phyloP scores from a whole-genome alignment of 2,797 vertebrate species.

The Rhyacichthys aspro region DNA sequence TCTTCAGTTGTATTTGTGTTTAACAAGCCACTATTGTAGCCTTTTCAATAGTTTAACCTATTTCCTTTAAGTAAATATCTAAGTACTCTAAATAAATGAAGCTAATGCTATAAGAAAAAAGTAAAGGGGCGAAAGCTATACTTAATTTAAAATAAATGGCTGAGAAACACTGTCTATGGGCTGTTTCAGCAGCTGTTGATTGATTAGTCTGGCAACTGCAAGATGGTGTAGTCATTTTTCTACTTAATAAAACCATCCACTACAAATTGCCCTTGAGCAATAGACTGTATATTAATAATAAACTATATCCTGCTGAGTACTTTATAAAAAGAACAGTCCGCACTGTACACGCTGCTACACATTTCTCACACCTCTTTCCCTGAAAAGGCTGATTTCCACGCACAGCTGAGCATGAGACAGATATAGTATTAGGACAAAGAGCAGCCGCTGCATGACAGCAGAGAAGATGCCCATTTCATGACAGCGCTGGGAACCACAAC shows the following conservation, averaged over 20 bases:
- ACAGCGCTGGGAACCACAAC: conserved; percentile 29
- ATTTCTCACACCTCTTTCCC: conserved; percentile 14
- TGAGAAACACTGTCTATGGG: not conserved
- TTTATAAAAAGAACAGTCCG: conserved; percentile 23
- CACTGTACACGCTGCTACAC: conserved; percentile 27
- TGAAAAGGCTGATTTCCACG: conserved; percentile 32
- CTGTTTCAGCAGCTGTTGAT: conserved; percentile 13
- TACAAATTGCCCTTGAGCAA: conserved; percentile 8
- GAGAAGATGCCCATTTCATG: conserved; percentile 3
- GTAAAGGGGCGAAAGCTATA: not conserved
- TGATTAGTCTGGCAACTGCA: conserved; percentile 29
- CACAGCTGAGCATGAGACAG: conserved; percentile 42
- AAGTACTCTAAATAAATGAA: not conserved
- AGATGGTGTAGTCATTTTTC: conserved; percentile 22
- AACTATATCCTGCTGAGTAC: not conserved
- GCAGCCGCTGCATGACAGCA: conserved; percentile 13
- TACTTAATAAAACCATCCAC: conserved; percentile 25
- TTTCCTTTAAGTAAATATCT: too few species aligned
- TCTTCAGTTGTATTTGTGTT: too few species aligned
- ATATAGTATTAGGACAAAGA: conserved; percentile 39
- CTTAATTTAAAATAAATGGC: conserved; percentile 11
- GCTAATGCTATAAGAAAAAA: conserved; percentile 1
- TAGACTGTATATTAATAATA: conserved; percentile 7
- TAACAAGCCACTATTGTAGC: too few species aligned
- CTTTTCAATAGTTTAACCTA: too few species aligned